A percentile compares a stretch with the other conserved stretches of the same genome.
Evolutionary conservation across 2,113 vertebrate species (phyloP).

Genomic region (Aptenodytes forsteri): DNA sequence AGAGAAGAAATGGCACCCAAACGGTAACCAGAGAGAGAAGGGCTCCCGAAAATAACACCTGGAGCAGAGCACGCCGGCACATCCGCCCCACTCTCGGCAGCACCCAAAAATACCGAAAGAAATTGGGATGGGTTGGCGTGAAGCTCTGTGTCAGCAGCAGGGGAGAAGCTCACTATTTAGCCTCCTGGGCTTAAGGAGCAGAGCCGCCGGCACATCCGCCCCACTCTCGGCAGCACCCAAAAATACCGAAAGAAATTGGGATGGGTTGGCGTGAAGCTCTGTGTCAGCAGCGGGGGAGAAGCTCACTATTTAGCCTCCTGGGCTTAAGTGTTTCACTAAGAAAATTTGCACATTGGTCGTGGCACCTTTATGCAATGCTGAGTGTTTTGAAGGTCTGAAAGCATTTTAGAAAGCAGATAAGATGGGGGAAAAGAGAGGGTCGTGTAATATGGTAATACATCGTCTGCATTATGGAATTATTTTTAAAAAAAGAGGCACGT

Average conservation of each 20-base stretch:
- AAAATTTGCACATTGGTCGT: not conserved
- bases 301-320: accelerated
- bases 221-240: not conserved
- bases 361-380: not conserved
- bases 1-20: not conserved
- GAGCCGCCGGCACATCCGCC: not conserved
- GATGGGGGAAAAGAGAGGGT: not conserved
- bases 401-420: not conserved
- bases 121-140: not conserved
- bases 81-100: accelerated
- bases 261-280: not conserved
- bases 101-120: not conserved
- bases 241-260: not conserved
- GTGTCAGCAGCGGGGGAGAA: not conserved
- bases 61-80: not conserved
- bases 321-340: accelerated
- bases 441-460: not conserved
- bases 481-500: not conserved
- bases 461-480: not conserved
- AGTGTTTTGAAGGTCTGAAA: not conserved
- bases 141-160: not conserved
- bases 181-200: too few relatives aligned
- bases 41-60: not conserved
- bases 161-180: not conserved
- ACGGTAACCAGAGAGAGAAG: not conserved